Base-by-base conservation (phyloP, 2,797 vertebrate genomes). In the Delichon dasypus region DNA sequence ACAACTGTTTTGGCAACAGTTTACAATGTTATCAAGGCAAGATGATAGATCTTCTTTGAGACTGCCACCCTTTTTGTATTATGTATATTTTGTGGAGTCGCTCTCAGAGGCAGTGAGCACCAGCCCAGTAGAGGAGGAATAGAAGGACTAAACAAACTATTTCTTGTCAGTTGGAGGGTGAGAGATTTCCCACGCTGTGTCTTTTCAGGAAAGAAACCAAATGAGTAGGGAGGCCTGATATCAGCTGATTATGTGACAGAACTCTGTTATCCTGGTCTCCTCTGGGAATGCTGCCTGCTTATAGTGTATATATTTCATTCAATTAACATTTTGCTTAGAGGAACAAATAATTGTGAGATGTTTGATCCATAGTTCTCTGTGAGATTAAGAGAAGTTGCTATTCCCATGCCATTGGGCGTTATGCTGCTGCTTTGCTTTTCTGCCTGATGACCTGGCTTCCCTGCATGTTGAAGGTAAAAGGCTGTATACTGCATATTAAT, bases 321-420 rank as follows among this genome's bases (percentile, higher is more conserved):
- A 68, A 4, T 48, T 85, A 54, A n/a, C 21, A 23, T 84, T 90
- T 95, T 92, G 20, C 25, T 38, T 84, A 29, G 20, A 66, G 50
- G 42, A 89, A 27, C 53, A 81, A 40, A 36, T 80, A 60, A 76
- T 55, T 48, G 23, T 1, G 6, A 55, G 40, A 32, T 75, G 55
- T 78, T 80, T 91, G 29, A 60, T 88, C 65, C 86, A 61, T 55
- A 80, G 55, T 91, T 92, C 66, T 89, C 85, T 62, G 25, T 94
- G 75, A 91, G n/a, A 45, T 91, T 72, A 71, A 70, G 72, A 54
- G 60, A 89, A 89, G 36, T 5, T 3, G 3, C 13, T 85, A 51
- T 16, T 89, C 15, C 26, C 38, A 3, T 81, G 70, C 32, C 47
- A 34, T 12, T 73, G 65, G 54, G 78, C 20, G 12, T 12, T 72